Evolutionary conservation across 2,113 vertebrate species (phyloP).

Genomic region (Seriola dumerili): DNA sequence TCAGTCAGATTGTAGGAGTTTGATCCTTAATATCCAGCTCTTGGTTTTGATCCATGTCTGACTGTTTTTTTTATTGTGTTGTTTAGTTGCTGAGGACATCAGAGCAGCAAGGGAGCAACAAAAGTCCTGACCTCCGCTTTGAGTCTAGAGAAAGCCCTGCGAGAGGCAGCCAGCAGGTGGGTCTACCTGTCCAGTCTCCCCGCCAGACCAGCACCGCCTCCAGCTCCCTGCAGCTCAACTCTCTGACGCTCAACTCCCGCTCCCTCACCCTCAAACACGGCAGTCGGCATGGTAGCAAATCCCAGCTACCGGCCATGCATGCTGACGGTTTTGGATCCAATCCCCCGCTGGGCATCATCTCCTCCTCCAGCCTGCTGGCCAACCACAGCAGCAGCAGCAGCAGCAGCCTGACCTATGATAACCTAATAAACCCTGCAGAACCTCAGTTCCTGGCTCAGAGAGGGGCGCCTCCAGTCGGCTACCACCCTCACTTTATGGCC

Average conservation of each 20-base stretch:
- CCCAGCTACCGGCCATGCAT: constrained; percentile 84
- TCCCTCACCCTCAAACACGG: constrained; percentile 92
- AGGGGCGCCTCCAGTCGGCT: constrained; percentile 79
- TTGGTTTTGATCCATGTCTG: constrained; percentile 12
- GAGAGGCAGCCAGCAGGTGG: constrained; percentile 38
- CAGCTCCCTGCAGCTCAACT: constrained; percentile 88
- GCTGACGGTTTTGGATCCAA: constrained; percentile 80
- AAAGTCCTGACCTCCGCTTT: constrained; percentile 45
- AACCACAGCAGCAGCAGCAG: constrained; percentile 89
- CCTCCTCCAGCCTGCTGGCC: constrained; percentile 86
- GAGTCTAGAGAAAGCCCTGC: constrained; percentile 55
- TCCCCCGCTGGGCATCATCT: constrained; percentile 58
- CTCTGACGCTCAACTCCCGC: constrained; percentile 89
- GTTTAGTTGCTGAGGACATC: constrained; percentile 70
- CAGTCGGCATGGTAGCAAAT: constrained; percentile 85
- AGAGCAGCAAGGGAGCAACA: constrained; percentile 68
- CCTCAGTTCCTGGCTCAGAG: constrained; percentile 83
- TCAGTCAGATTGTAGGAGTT: not conserved
- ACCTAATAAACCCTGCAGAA: constrained; percentile 86
- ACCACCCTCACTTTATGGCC: constrained; percentile 89
- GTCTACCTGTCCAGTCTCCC: constrained; percentile 25
- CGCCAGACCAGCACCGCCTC: constrained; percentile 80
- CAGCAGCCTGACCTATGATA: constrained; percentile 93
- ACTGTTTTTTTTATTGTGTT: constrained; percentile 43
- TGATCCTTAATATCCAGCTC: not conserved